Conservation (phyloP, 2,797 vertebrate genomes). For the Sorex maritimensis region DNA sequence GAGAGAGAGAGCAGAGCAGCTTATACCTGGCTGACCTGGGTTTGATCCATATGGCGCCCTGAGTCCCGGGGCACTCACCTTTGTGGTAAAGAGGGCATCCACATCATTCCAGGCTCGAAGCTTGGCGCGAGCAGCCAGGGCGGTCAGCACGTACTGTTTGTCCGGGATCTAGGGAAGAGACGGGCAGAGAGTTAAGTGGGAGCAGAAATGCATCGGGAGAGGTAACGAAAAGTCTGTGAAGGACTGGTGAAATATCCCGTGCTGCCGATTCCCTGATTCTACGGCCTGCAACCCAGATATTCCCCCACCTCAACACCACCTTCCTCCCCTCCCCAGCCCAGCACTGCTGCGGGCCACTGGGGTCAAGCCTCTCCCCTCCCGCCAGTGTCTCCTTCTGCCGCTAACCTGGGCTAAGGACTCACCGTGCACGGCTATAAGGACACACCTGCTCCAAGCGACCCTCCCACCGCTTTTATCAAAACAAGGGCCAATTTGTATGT, state of each 20-base stretch:
- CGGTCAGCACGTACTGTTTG: constrained; percentile 96
- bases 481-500: constrained; percentile 11
- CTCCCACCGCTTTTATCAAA: constrained; percentile 17
- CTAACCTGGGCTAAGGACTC: not conserved
- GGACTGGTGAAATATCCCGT: not conserved
- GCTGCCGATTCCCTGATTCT: constrained; percentile 15
- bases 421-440: not conserved
- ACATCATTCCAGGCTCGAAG: constrained; percentile 97
- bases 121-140: constrained; percentile 96
- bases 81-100: constrained; percentile 95
- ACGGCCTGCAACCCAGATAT: constrained; percentile 3
- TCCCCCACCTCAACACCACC: not conserved
- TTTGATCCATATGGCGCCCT: too few relatives aligned
- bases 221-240: constrained; percentile 28
- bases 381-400: not conserved
- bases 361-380: not conserved
- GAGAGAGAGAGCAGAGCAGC: too few relatives aligned
- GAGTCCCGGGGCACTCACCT: constrained; percentile 86
- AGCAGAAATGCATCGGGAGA: not conserved
- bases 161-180: constrained; percentile 94
- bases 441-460: constrained; percentile 20
- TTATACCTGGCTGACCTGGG: too few relatives aligned
- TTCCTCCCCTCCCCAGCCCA: not conserved
- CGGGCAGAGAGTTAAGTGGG: constrained; percentile 55
- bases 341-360: not conserved